Evolutionary conservation across 1,140 invertebrate species (phyloP).

Genomic region (Asobara japonica): DNA sequence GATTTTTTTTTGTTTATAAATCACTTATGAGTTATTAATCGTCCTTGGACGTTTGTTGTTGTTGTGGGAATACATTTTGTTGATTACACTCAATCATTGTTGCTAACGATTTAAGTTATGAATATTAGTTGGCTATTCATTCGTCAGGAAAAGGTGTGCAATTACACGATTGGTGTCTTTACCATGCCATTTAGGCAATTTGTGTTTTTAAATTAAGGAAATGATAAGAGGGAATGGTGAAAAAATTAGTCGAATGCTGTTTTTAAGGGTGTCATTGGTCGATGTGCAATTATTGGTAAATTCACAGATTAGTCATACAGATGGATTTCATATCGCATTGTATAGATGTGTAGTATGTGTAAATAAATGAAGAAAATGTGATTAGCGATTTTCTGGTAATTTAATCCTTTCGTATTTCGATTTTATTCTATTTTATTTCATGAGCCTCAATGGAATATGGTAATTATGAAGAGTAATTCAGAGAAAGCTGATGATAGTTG

Average conservation of each 20-base stretch:
- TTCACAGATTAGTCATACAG: conserved; percentile 13
- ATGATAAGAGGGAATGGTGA: neutral
- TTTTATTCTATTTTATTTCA: no score
- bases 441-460: no score
- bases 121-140: neutral
- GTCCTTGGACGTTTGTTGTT: conserved; percentile 43
- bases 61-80: conserved; percentile 43
- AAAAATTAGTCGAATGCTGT: neutral
- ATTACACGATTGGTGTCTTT: conserved; percentile 40
- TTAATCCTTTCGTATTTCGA: no score
- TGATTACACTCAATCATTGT: conserved; percentile 19
- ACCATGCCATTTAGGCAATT: conserved; percentile 19
- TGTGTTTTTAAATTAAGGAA: conserved; percentile 11
- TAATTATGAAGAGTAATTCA: no score
- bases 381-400: no score
- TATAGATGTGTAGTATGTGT: conserved; percentile 48
- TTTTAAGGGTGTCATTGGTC: conserved; percentile 31
- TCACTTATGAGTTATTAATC: neutral
- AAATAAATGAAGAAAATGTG: conserved; percentile 43
- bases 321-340: conserved; percentile 49
- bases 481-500: no score
- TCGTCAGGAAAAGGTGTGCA: conserved; percentile 41
- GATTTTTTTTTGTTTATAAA: neutral
- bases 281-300: conserved; percentile 41
- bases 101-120: conserved; percentile 39